Base-by-base conservation (phyloP, 2,113 vertebrate species). In the Orycteropus afer region DNA sequence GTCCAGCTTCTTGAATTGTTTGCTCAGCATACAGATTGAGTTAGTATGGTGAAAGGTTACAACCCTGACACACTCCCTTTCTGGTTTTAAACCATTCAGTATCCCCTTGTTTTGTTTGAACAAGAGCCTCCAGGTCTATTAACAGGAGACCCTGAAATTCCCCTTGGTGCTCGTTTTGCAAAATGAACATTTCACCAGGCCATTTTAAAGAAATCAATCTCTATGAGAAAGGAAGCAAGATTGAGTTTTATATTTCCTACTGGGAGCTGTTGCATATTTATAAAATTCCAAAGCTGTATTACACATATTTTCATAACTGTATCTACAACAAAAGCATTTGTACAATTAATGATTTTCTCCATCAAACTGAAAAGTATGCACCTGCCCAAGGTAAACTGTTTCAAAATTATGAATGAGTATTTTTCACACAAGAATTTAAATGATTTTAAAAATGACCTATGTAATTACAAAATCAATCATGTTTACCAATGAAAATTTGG, bases 191-290 rank as follows among this genome's bases (percentile, higher is more conserved):
- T 18, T 77, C 67, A 89, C 10, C 53, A n/a, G 61, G 17, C 32
- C 20, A 61, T 45, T 7, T 25, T 86, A 83, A 88, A 83, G 7
- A 96, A 86, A 83, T 87, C 87, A 83, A 57, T 89, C 42, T 91
- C 71, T n/a, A 91, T 34, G 76, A 40, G 89, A 91, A 93, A 49
- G 93, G 86, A 63, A 97, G 2, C 25, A 73, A 95, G 15, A 91
- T 1, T 90, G 74, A 89, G 14, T 86, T 71, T 47, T 8, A 7
- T 80, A 37, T 84, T 93, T 94, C 63, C 76, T 57, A n/a, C 18
- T 89, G 34, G 49, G 71, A 93, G 91, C 2, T 37, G 15, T 17
- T 53, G 40, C 65, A 86, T 51, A 91, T 73, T 96, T 82, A 95
- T 89, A 86, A 94, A 93, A n/a, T 57, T 89, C 65, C 42, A 74